Evolutionary conservation across 2,888 invertebrate species (phyloP).

Genomic region (Antheraea yamamai): DNA sequence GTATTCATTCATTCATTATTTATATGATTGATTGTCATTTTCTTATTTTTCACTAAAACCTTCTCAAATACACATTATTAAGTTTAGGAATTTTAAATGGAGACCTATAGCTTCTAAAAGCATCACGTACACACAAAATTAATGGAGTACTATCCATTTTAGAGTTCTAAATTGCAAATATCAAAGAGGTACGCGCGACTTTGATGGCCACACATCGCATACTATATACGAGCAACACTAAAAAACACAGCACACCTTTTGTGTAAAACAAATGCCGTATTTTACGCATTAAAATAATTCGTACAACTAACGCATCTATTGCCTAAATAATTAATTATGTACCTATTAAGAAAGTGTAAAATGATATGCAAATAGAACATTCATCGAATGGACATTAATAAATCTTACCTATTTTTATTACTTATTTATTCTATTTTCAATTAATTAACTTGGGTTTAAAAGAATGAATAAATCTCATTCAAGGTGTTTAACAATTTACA

Average conservation of each 20-base stretch:
- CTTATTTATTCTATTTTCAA: not conserved
- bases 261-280: not conserved
- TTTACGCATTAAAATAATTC: not conserved
- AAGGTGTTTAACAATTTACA: not conserved
- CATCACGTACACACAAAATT: not conserved
- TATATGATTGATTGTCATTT: no score
- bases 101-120: no score
- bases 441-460: not conserved
- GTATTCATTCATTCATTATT: no score
- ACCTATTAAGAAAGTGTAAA: not conserved
- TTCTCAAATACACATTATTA: no score
- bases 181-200: not conserved
- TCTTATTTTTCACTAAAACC: no score
- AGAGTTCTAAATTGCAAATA: not conserved
- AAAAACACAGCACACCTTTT: conserved; percentile 16
- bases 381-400: not conserved
- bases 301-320: not conserved
- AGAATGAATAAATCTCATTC: not conserved
- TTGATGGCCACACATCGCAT: conserved; percentile 2
- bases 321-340: not conserved
- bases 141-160: not conserved
- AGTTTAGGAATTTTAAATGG: no score
- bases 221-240: not conserved
- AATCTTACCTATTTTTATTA: not conserved
- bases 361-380: not conserved